Evolutionary conservation across 2,113 vertebrate species (phyloP).

Genomic region (Sakesphorus luctuosus): DNA sequence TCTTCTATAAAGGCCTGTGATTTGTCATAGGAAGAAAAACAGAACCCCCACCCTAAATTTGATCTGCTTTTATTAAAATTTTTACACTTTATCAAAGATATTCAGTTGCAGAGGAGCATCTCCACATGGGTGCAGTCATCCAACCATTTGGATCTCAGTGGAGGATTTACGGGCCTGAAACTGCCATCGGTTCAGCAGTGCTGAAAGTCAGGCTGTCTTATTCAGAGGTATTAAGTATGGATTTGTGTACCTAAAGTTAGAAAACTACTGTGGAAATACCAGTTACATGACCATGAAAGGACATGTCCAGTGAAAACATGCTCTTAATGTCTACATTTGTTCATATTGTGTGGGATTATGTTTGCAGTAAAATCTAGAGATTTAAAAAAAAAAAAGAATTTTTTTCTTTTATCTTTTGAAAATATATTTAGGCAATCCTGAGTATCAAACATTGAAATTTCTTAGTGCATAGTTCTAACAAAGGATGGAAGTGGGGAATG

Average conservation of each 20-base stretch:
- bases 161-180: not conserved
- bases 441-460: not conserved
- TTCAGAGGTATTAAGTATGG: not conserved
- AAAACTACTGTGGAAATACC: not conserved
- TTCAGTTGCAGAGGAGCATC: not conserved
- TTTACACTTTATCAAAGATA: not conserved
- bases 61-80: constrained; percentile 16
- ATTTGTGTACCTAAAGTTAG: not conserved
- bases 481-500: not conserved
- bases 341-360: not conserved
- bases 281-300: not conserved
- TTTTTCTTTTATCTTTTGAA: not conserved
- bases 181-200: not conserved
- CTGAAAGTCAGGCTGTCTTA: not conserved
- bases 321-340: not conserved
- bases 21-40: not conserved
- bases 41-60: not conserved
- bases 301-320: not conserved
- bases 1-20: constrained; percentile 7
- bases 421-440: not conserved
- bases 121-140: not conserved
- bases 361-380: not conserved
- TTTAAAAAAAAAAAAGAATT: not conserved
- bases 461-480: constrained; percentile 29
- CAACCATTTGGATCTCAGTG: not conserved